Conservation (phyloP, 2,797 vertebrate genomes). For the Ambastaia sidthimunki region DNA sequence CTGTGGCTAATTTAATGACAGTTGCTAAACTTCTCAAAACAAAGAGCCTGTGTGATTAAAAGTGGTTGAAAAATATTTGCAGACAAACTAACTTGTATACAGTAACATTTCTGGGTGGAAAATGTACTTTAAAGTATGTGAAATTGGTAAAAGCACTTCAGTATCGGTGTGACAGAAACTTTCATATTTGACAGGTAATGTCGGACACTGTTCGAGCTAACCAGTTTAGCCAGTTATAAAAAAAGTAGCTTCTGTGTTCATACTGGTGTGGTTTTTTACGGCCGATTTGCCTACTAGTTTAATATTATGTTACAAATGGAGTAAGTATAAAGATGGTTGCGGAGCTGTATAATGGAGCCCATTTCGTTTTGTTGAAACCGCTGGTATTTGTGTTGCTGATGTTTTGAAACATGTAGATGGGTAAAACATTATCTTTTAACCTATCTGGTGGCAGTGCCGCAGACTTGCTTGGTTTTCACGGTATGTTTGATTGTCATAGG, state of each 20-base stretch:
- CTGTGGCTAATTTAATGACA: conserved; percentile 53
- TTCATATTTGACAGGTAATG: conserved; percentile 5
- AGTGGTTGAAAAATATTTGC: neutral
- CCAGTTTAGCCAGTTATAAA: conserved; percentile 5
- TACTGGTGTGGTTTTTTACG: neutral
- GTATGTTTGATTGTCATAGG: neutral
- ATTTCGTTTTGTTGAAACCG: conserved; percentile 12
- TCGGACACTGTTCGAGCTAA: neutral
- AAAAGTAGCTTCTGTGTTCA: neutral
- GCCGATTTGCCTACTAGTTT: neutral
- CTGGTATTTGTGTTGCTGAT: neutral
- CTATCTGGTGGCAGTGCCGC: neutral
- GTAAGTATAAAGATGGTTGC: neutral
- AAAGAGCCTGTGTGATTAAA: neutral
- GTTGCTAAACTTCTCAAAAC: conserved; percentile 49
- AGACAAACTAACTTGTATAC: neutral
- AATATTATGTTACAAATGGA: neutral
- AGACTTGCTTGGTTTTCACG: neutral
- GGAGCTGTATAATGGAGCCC: neutral
- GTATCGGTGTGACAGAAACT: neutral
- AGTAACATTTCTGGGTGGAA: neutral
- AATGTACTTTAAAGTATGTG: neutral
- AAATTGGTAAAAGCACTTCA: neutral
- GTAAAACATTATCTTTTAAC: neutral
- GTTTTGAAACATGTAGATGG: neutral